Evolutionary conservation across 2,888 invertebrate genomes (phyloP), one percentile per base, ranked within the genome.

Genomic region (Stenolophus ochropezus): DNA sequence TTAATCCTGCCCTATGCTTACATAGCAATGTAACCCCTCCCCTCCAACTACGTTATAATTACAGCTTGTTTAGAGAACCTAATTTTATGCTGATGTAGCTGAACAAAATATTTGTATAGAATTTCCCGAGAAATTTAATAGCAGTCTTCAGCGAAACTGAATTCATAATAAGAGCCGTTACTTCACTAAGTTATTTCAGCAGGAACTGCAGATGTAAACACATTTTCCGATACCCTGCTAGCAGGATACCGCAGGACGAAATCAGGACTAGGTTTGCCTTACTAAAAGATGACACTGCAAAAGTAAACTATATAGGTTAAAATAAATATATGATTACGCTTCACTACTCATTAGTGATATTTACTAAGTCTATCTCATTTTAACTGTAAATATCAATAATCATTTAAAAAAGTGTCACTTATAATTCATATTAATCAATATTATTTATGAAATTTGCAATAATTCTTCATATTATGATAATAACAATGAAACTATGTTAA

Each of bases 111-210:
- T 65, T 65, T 65, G 27, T 16, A 25, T 25, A 65, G 16, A n/a
- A 65, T 25, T 65, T 56, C 16, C 51, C 14, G 14, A n/a, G 14
- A n/a, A 65, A 65, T 65, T 27, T 65, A 65, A 65, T 65, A 14
- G 4, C 27, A 65, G 25, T 14, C 61, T 21, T 56, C 20, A 56
- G 20, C 20, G 21, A 14, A 65, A 65, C 25, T 8, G 25, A 65
- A 65, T 65, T 27, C 27, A 65, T 65, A 65, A 65, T 65, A 4
- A 14, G 18, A 25, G 27, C n/a, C 61, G 6, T 65, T 65, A 65
- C 25, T 27, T 27, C n/a, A 65, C 27, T 25, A 27, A 25, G 14
- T 56, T 56, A 65, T 65, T 25, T 65, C 25, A 27, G 25, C 25
- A 0, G 5, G 6, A 27, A 25, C 14, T 65, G 61, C 61, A 14